Evolutionary conservation across 2,888 invertebrate genomes (phyloP).

Genomic region (Trachelus stipa): DNA sequence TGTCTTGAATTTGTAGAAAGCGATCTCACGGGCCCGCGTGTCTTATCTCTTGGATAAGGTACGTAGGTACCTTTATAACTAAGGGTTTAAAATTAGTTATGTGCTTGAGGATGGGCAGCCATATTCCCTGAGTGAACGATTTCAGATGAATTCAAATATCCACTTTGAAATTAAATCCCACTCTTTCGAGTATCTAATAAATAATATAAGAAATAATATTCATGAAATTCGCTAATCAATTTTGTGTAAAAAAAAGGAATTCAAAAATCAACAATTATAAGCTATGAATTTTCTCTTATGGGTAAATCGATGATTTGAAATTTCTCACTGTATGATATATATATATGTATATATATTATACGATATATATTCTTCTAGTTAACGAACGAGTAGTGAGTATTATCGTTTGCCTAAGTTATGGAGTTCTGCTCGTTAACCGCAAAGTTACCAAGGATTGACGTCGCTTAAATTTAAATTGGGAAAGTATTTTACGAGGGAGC

Average conservation of each 20-base stretch:
- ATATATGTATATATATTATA: too few species aligned
- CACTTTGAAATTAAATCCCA: neutral
- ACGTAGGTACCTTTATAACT: slow-evolving; percentile 34
- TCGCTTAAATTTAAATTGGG: slow-evolving; percentile 66
- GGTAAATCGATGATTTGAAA: neutral
- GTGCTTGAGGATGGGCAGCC: slow-evolving; percentile 21
- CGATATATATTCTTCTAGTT: neutral
- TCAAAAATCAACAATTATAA: neutral
- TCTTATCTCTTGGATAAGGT: slow-evolving; percentile 33
- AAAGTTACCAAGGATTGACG: slow-evolving; percentile 53
- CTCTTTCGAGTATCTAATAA: neutral
- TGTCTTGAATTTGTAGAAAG: slow-evolving; percentile 45
- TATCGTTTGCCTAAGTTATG: slow-evolving; percentile 57
- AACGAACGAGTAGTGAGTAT: neutral
- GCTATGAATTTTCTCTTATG: neutral
- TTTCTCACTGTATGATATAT: neutral
- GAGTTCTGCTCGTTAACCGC: slow-evolving; percentile 65
- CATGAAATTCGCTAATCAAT: neutral
- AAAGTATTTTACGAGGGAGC: slow-evolving; percentile 66
- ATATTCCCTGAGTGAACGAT: slow-evolving; percentile 8
- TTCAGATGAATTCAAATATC: neutral
- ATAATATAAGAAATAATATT: neutral
- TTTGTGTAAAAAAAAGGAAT: neutral
- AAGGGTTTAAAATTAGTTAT: slow-evolving; percentile 36
- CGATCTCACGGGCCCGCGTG: slow-evolving; percentile 19